phyloP scores from a whole-genome alignment of 1,140 invertebrate genomes.

The Muscidifurax raptorellus region DNA sequence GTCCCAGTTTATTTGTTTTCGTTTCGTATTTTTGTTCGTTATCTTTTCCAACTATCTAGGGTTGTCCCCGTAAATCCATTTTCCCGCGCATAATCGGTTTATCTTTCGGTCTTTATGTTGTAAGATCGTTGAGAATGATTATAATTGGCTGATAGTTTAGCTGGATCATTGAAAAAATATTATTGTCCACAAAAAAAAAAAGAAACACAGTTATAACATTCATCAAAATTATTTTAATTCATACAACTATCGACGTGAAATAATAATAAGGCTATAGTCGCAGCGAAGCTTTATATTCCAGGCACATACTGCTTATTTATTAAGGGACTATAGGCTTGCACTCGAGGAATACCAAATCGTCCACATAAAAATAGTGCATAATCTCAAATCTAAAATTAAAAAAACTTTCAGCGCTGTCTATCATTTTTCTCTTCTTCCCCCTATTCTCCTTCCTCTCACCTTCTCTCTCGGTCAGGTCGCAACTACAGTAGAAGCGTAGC shows the following conservation, averaged over 20 bases:
- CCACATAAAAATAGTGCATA: background rate
- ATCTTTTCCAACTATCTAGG: background rate
- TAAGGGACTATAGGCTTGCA: background rate
- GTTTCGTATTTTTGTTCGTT: background rate
- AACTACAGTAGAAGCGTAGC: background rate
- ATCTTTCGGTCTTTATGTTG: too few species aligned
- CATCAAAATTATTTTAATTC: too few species aligned
- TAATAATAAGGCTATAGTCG: background rate
- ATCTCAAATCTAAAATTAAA: background rate
- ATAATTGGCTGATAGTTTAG: too few species aligned
- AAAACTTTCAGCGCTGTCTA: background rate
- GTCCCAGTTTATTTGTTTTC: background rate
- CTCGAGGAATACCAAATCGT: background rate
- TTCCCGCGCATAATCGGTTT: too few species aligned
- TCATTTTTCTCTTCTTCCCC: conserved; percentile 12
- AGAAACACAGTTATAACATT: too few species aligned
- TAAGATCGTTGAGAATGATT: too few species aligned
- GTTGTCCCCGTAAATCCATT: too few species aligned
- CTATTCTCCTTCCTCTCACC: conserved; percentile 11
- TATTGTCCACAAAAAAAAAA: too few species aligned
- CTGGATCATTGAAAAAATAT: too few species aligned
- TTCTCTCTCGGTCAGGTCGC: background rate
- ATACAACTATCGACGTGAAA: too few species aligned
- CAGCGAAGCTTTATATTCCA: background rate
- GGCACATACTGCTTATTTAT: background rate